Base-by-base conservation (phyloP, 2,797 vertebrate species). In the Danio aesculapii region DNA sequence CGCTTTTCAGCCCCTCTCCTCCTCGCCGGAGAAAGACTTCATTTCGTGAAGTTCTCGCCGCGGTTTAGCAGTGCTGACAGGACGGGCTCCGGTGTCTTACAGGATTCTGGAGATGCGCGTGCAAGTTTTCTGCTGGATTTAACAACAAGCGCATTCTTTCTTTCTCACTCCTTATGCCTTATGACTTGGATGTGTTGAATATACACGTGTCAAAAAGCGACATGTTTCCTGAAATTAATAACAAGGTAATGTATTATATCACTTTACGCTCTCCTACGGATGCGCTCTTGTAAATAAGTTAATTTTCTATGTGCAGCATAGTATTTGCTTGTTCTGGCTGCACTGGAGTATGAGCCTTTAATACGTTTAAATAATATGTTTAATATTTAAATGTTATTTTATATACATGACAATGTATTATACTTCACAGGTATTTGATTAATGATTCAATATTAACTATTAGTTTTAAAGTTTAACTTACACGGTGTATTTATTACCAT, bases 161-260 rank as follows among this genome's bases (percentile, higher is more conserved):
- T 41, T 14, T 39, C 50, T 62, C n/a, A 57, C 5, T 0, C 1
- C n/a, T 11, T 63, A 63, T 49, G 79, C 79, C 50, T 73, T 66
- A 19, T 16, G 70, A 81, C 52, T 81, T 41, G 70, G 77, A 77
- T 77, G 55, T 63, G 77, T 71, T 68, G 52, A 81, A 57, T 16
- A 61, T 63, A 61, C 46, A 59, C 69, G 47, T 81, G 77, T 71
- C 30, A 47, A 78, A 81, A 81, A 62, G 43, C 86, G 89, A 63
- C 83, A 95, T 95, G 94, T 88, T 95, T 86, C 94, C 94, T 81
- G 94, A 95, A 89, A 95, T 95, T 61, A 95, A 94, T 76, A 94
- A 89, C 88, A 94, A 94, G 93, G 94, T 95, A 88, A 93, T 89
- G 52, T 39, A 19, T 43, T 5, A 10, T 2, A 10, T 1, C 5